phyloP scores from a whole-genome alignment of 2,113 vertebrate genomes.

The Hippocampus comes region DNA sequence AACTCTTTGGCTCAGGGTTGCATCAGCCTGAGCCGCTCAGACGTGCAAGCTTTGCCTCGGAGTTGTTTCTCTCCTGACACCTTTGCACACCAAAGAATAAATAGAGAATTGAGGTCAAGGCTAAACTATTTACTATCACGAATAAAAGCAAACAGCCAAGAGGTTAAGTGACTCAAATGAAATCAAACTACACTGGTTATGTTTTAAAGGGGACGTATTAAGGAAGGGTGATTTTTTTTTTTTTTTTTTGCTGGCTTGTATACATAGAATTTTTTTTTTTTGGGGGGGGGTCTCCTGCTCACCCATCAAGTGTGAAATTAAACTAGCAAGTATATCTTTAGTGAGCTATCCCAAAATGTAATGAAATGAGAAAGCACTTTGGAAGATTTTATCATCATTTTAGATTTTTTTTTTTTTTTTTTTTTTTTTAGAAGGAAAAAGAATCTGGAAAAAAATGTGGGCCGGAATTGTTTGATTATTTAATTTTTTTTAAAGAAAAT shows the following conservation, averaged over 20 bases:
- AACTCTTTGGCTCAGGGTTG: slow-evolving; percentile 57
- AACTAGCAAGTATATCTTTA: too few relatives aligned
- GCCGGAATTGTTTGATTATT: too few relatives aligned
- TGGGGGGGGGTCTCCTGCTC: too few relatives aligned
- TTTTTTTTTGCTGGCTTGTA: not conserved
- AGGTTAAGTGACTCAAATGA: not conserved
- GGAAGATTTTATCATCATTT: too few relatives aligned
- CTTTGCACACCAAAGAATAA: not conserved
- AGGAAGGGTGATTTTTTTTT: not conserved
- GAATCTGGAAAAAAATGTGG: too few relatives aligned
- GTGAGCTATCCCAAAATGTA: too few relatives aligned
- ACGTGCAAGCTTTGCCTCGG: slow-evolving; percentile 14
- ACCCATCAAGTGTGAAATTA: too few relatives aligned
- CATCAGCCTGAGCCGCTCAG: slow-evolving; percentile 53
- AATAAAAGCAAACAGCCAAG: not conserved
- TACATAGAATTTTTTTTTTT: too few relatives aligned
- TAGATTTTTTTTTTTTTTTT: too few relatives aligned
- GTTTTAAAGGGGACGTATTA: not conserved
- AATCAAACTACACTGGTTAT: not conserved
- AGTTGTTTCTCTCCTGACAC: not conserved
- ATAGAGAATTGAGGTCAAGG: slow-evolving; percentile 2
- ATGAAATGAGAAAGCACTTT: too few relatives aligned
- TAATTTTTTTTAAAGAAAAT: too few relatives aligned
- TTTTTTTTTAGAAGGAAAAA: too few relatives aligned
- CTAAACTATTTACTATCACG: not conserved